Base-by-base conservation (phyloP, 1,140 invertebrate genomes). In the Melipona quadrifasciata region DNA sequence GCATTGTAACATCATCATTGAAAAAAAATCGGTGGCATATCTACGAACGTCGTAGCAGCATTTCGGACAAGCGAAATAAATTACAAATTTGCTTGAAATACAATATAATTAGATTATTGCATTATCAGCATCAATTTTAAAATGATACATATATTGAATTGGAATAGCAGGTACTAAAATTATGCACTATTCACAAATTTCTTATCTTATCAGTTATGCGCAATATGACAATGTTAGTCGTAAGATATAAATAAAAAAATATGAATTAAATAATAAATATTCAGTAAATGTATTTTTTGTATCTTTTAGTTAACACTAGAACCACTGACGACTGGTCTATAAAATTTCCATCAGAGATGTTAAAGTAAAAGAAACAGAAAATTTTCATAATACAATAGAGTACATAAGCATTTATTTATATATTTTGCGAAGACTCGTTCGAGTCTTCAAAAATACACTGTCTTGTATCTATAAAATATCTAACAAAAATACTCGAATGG, bases 141-240 rank as follows among this genome's bases (percentile, higher is more conserved):
- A 80, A 17, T 58, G 58, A 70, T 34, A 27, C n/a, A 61, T 19
- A 11, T 24, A 80, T 74, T 58, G n/a, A 84, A 51, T 57, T 84
- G 31, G 55, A 78, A 39, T 27, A 61, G 21, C 64, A 61, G 39
- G 3, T 70, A 51, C 17, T 61, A 71, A 79, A 84, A 8, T 11
- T 34, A 82, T n/a, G 11, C 61, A 8, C 27, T 72, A 57, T 34
- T 24, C 10, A 68, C n/a, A 73, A 65, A 31, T 80, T 80, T 74
- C 31, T 64, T 57, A 84, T 80, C 19, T n/a, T 74, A 21, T 80
- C 70, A 58, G 53, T 74, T 84, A 84, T 19, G 31, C 77, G 74
- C 80, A 74, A 74, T 73, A 71, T 51, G 24, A 78, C 81, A 70
- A 70, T 83, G 78, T 80, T 84, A 80, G 68, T 73, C 4, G 21